These are phyloP conservation scores for Neostethus bicornis DNA, from an alignment of 2,797 vertebrate genomes.

Conservation along the genomic window DNA sequence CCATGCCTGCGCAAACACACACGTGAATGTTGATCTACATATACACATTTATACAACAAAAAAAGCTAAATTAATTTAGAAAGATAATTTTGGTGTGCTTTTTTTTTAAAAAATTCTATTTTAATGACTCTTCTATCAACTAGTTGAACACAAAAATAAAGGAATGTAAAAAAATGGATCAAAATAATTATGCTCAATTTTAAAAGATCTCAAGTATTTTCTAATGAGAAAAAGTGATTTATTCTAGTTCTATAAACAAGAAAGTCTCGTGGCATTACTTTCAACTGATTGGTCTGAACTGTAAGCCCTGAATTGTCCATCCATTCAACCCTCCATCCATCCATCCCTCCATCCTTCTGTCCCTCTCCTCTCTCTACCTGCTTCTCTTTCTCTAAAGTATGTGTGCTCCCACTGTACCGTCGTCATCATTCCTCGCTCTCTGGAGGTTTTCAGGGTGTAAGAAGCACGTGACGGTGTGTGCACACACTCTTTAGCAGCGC, in stretches of 20 bases:
- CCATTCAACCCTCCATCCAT: constrained; percentile 28
- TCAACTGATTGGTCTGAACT: constrained; percentile 59
- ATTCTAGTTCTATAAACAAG: constrained; percentile 46
- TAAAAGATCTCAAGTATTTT: background rate
- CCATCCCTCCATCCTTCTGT: background rate
- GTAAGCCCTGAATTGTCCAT: constrained; percentile 55
- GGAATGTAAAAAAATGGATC: no score
- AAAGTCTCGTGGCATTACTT: constrained; percentile 55
- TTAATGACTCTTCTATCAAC: no score
- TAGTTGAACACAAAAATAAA: no score
- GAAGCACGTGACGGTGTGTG: constrained; percentile 67
- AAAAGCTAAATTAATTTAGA: background rate
- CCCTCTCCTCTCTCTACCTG: no score
- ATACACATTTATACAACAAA: background rate
- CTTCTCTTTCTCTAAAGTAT: constrained; percentile 41
- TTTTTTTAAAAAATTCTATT: no score
- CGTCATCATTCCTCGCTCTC: constrained; percentile 75
- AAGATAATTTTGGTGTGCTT: no score
- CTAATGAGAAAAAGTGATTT: constrained; percentile 12
- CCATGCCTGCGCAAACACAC: constrained; percentile 13
- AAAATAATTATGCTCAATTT: no score
- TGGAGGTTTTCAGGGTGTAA: constrained; percentile 73
- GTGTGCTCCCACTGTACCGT: constrained; percentile 65
- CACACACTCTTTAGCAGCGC: constrained; percentile 81
- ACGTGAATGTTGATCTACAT: constrained; percentile 1